phyloP scores from a whole-genome alignment of 2,113 vertebrate species.

The Gambusia affinis region DNA sequence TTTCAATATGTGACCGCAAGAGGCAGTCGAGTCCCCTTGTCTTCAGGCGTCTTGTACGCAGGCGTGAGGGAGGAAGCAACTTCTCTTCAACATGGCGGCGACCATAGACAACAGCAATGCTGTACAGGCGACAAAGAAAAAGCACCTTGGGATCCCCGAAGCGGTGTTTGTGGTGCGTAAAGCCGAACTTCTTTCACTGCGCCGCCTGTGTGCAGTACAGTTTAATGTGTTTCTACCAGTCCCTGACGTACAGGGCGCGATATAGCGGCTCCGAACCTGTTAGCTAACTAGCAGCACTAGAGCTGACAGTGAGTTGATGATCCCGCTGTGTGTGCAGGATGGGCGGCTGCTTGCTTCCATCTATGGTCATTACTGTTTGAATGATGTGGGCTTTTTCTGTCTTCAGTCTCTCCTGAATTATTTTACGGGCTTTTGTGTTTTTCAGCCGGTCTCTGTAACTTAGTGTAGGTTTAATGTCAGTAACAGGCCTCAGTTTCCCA shows the following conservation, averaged over 20 bases:
- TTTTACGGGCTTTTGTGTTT: background rate
- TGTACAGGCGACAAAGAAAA: conserved; percentile 78
- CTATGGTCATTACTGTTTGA: conserved; percentile 42
- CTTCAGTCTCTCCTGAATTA: background rate
- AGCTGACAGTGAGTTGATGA: conserved; percentile 32
- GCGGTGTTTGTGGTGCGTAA: conserved; percentile 91
- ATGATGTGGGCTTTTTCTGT: background rate
- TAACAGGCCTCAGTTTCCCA: background rate
- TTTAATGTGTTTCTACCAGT: rapidly evolving
- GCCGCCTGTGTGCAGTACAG: rapidly evolving
- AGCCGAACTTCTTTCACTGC: background rate
- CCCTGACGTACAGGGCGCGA: background rate
- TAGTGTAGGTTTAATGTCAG: background rate
- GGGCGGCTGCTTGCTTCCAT: conserved; percentile 63
- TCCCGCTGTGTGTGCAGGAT: conserved; percentile 29
- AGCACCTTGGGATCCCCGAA: conserved; percentile 92
- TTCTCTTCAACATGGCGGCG: conserved; percentile 88
- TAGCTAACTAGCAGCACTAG: conserved; percentile 16
- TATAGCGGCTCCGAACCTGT: conserved; percentile 27
- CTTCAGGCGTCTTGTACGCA: conserved; percentile 28
- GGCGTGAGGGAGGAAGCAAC: conserved; percentile 55
- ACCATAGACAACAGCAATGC: conserved; percentile 82
- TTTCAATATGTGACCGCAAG: background rate
- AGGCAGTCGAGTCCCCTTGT: conserved; percentile 1
- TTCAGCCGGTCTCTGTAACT: background rate